phyloP scores from a whole-genome alignment of 2,888 invertebrate species.

The Leptinotarsa tumamoca region DNA sequence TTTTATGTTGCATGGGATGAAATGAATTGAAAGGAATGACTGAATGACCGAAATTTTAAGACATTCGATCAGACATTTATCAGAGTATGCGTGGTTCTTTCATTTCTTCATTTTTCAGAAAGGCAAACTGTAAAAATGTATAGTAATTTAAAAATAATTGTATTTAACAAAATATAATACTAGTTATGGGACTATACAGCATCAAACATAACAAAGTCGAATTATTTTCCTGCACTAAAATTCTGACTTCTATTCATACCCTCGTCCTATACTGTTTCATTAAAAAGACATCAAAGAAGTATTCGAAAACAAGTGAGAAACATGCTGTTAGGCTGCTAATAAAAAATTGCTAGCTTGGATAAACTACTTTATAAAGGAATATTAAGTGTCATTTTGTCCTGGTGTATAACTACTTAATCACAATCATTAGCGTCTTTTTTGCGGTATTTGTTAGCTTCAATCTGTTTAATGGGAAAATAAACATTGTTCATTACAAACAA shows the following conservation, averaged over 20 bases:
- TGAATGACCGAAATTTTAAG: no score
- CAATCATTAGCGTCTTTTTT: slow-evolving; percentile 45
- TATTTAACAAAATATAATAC: no score
- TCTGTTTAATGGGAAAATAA: slow-evolving; percentile 49
- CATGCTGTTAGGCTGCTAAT: slow-evolving; percentile 34
- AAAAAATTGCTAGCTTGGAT: slow-evolving; percentile 43
- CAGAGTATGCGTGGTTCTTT: no score
- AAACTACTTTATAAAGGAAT: slow-evolving; percentile 46
- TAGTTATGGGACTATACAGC: no score
- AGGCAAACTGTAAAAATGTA: no score
- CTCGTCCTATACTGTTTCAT: slow-evolving; percentile 41
- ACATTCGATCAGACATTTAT: no score
- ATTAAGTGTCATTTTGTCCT: slow-evolving; percentile 51
- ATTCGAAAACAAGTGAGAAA: slow-evolving; percentile 48
- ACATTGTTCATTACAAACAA: slow-evolving; percentile 44
- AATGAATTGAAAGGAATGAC: no score
- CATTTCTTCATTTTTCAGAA: no score
- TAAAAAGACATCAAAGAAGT: slow-evolving; percentile 55
- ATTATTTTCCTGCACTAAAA: no score
- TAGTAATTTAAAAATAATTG: no score
- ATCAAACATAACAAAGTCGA: no score
- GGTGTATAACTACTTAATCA: slow-evolving; percentile 50
- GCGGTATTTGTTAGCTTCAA: slow-evolving; percentile 41
- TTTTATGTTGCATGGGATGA: no score
- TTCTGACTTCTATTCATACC: neutral